Percentiles rank a stretch among this genome's conserved stretches.
These are phyloP conservation scores for Ceratothoa steindachneri DNA, from an alignment of 2,888 invertebrate genomes.

Conservation along the genomic window DNA sequence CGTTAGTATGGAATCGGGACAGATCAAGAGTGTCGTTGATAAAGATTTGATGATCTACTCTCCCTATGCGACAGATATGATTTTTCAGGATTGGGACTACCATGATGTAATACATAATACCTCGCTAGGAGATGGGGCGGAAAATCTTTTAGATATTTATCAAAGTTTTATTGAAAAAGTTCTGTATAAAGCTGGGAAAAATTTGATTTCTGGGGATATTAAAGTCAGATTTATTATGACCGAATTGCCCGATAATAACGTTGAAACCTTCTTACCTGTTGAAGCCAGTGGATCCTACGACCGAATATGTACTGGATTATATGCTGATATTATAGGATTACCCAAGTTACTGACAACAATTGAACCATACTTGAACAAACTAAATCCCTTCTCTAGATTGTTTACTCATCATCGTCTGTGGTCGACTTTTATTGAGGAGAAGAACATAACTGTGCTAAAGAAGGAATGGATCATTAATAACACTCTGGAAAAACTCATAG, in stretches of 20 bases:
- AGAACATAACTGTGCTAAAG: background rate
- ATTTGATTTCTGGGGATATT: background rate
- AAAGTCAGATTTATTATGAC: background rate
- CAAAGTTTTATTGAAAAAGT: background rate
- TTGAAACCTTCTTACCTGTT: background rate
- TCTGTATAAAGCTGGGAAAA: background rate
- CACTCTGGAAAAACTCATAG: background rate
- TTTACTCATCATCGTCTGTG: background rate
- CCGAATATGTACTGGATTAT: background rate
- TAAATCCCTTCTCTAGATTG: background rate
- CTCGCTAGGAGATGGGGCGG: background rate
- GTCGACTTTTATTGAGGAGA: background rate
- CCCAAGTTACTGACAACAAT: background rate
- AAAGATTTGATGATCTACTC: background rate
- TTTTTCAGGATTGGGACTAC: background rate
- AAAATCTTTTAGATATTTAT: background rate
- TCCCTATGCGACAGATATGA: background rate
- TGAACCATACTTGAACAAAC: background rate
- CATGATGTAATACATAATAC: background rate
- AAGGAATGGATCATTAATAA: background rate
- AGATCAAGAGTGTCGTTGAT: background rate
- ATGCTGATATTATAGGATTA: background rate
- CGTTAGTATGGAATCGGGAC: background rate
- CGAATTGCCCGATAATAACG: background rate
- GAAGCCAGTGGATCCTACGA: background rate